These are phyloP conservation scores for Spisula solida DNA, from an alignment of 2,888 invertebrate species.

Conservation along the genomic window DNA sequence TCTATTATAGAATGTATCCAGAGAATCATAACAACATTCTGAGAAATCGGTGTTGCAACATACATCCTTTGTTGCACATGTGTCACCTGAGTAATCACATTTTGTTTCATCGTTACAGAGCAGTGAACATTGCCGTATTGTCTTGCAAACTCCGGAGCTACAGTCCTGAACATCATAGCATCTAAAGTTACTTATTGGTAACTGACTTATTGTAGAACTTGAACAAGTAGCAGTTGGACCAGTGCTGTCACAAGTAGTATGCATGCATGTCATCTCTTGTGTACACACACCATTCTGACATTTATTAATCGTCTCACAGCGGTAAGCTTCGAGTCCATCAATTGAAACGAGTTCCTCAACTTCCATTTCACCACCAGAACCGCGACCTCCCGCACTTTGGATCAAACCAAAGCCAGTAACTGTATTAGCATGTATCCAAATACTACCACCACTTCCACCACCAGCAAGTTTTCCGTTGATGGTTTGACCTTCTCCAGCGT, in stretches of 20 bases:
- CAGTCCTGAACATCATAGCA: slow-evolving; percentile 49
- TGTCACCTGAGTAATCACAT: slow-evolving; percentile 42
- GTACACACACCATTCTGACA: slow-evolving; percentile 48
- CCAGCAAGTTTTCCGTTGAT: slow-evolving; percentile 69
- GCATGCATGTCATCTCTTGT: slow-evolving; percentile 45
- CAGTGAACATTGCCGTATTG: slow-evolving; percentile 37
- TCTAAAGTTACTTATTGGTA: slow-evolving; percentile 28
- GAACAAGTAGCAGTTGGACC: slow-evolving; percentile 32
- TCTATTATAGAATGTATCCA: slow-evolving; percentile 39
- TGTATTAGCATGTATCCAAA: slow-evolving; percentile 76
- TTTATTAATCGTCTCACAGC: slow-evolving; percentile 44
- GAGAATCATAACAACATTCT: slow-evolving; percentile 50
- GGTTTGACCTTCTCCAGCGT: slow-evolving; percentile 70
- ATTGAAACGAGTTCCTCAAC: slow-evolving; percentile 48
- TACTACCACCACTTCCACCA: slow-evolving; percentile 82
- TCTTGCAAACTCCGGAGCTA: slow-evolving; percentile 46
- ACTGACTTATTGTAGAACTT: slow-evolving; percentile 16
- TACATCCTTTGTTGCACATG: slow-evolving; percentile 47
- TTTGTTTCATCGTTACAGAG: slow-evolving; percentile 45
- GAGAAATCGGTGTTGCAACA: slow-evolving; percentile 49
- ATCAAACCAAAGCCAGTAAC: slow-evolving; percentile 77
- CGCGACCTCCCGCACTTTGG: slow-evolving; percentile 73
- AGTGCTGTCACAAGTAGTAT: slow-evolving; percentile 30
- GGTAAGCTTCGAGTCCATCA: slow-evolving; percentile 43
- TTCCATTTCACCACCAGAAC: slow-evolving; percentile 55